Conservation (phyloP, 2,888 invertebrate genomes). For the Himalopsyche tibetana region DNA sequence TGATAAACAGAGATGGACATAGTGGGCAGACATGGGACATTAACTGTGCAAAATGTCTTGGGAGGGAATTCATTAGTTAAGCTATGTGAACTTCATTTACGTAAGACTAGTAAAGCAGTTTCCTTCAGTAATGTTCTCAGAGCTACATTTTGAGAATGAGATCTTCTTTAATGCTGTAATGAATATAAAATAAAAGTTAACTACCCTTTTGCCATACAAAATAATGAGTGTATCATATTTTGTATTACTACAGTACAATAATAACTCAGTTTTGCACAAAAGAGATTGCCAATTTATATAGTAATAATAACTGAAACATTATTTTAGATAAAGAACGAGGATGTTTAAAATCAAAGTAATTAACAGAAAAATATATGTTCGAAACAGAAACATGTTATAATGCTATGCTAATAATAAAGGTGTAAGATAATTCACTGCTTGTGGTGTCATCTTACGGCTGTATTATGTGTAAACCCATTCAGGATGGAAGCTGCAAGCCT, state of each 20-base stretch:
- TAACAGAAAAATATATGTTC: no score
- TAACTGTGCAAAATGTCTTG: conserved; percentile 54
- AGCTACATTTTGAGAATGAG: not conserved
- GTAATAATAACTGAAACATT: no score
- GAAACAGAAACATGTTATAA: no score
- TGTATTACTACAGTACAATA: no score
- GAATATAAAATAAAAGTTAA: no score
- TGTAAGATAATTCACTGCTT: conserved; percentile 10
- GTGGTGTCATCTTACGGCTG: conserved; percentile 15
- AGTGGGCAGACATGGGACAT: conserved; percentile 49
- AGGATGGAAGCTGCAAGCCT: conserved; percentile 37
- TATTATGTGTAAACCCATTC: conserved; percentile 24
- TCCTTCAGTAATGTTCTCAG: not conserved
- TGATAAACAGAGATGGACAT: conserved; percentile 44
- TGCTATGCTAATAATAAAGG: not conserved
- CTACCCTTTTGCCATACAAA: no score
- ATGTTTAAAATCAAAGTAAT: no score
- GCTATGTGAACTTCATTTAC: conserved; percentile 55
- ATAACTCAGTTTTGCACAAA: no score
- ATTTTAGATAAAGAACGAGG: no score
- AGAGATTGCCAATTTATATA: no score
- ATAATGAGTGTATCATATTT: no score
- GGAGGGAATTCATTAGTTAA: conserved; percentile 59
- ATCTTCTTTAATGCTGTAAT: not conserved
- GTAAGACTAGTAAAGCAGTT: not conserved